Evolutionary conservation across 64 coral and sea anemone species (phyloP).

Genomic region (Pachyseris speciosa): DNA sequence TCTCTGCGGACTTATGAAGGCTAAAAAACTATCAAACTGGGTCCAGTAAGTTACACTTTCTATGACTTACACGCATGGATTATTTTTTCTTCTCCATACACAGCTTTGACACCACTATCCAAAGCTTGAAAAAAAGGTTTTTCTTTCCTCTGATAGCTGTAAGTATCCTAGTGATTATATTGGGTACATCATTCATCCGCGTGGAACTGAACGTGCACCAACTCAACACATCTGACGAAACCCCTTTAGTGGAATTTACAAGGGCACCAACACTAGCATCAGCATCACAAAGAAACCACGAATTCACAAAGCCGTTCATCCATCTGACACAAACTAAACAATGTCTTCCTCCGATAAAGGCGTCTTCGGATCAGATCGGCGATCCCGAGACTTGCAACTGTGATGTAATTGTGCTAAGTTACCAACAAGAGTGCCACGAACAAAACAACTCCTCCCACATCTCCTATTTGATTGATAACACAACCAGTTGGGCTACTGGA

Average conservation of each 20-base stretch:
- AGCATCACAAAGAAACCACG: background rate
- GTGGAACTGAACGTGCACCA: background rate
- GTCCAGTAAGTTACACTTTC: too few species aligned
- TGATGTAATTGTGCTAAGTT: slow-evolving; percentile 69
- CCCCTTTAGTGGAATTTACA: background rate
- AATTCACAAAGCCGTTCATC: slow-evolving; percentile 24
- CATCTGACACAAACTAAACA: slow-evolving; percentile 46
- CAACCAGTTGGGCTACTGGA: slow-evolving; percentile 48
- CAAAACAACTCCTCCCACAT: background rate
- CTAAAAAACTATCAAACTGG: too few species aligned
- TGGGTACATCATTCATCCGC: background rate
- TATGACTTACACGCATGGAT: too few species aligned
- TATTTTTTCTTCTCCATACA: too few species aligned
- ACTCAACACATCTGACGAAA: background rate
- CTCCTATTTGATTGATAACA: slow-evolving; percentile 37
- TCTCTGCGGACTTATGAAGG: too few species aligned
- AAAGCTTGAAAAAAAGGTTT: background rate
- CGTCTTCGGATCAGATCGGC: slow-evolving; percentile 1
- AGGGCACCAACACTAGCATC: too few species aligned
- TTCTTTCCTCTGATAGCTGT: background rate
- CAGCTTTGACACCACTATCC: background rate
- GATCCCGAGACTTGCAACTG: slow-evolving; percentile 44
- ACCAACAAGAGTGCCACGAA: background rate
- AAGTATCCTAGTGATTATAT: background rate
- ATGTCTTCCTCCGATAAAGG: slow-evolving; percentile 29